phyloP scores from a whole-genome alignment of 2,797 vertebrate species.

The Ceryle rudis region DNA sequence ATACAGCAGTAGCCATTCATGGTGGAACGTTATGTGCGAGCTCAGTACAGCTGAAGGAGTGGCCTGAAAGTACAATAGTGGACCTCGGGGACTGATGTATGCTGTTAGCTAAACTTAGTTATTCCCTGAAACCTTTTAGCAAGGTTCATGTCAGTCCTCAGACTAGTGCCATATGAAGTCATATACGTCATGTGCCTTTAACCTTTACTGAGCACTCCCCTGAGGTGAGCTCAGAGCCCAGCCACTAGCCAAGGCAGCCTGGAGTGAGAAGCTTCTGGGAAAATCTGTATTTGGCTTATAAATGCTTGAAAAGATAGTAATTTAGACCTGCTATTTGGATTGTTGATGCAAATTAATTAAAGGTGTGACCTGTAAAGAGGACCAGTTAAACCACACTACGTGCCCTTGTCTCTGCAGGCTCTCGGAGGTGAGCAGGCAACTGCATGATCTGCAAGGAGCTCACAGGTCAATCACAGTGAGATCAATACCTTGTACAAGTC shows the following conservation, averaged over 20 bases:
- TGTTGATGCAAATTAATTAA: neutral
- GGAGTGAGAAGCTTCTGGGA: neutral
- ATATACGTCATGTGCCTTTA: neutral
- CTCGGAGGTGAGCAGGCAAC: neutral
- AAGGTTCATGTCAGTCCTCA: rapidly evolving
- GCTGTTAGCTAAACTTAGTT: neutral
- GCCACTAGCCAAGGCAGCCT: neutral
- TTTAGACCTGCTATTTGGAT: neutral
- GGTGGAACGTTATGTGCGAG: neutral
- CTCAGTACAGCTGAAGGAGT: neutral
- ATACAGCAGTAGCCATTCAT: neutral
- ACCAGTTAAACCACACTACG: neutral
- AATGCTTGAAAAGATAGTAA: neutral
- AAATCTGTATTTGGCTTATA: slow-evolving; percentile 7
- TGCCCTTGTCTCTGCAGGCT: neutral
- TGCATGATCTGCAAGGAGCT: neutral
- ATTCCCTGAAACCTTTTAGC: neutral
- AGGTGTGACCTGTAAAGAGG: neutral
- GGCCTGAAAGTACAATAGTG: neutral
- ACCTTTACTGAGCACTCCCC: neutral
- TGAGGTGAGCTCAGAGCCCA: neutral
- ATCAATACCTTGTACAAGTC: neutral
- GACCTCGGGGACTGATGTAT: neutral
- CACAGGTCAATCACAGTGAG: neutral
- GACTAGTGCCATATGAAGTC: rapidly evolving